Conservation (phyloP, 1,140 invertebrate species). For the Hypothenemus hampei region DNA sequence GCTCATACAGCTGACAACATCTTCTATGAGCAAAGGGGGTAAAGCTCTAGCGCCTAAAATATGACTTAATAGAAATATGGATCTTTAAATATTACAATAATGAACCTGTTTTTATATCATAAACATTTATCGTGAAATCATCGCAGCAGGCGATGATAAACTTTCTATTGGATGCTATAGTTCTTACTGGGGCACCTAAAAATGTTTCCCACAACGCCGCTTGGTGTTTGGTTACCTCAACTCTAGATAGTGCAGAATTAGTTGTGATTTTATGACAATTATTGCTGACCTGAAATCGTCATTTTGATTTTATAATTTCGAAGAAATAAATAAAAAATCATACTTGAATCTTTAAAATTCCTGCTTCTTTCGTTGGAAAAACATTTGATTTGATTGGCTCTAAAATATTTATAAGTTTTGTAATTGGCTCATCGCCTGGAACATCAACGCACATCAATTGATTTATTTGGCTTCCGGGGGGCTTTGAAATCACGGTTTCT, state of each 20-base stretch:
- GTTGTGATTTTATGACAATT: conserved; percentile 51
- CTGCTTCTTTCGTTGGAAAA: conserved; percentile 37
- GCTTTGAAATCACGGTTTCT: conserved; percentile 19
- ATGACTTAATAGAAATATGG: background rate
- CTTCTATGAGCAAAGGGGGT: conserved; percentile 41
- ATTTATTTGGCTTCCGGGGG: conserved; percentile 41
- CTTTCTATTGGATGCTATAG: conserved; percentile 37
- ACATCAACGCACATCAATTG: conserved; percentile 43
- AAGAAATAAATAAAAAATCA: background rate
- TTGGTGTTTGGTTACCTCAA: conserved; percentile 50
- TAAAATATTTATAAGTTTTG: conserved; percentile 41
- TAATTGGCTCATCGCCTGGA: conserved; percentile 42
- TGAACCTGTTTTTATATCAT: conserved; percentile 38
- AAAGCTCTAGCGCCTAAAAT: conserved; percentile 32
- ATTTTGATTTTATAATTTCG: background rate
- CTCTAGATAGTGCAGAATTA: conserved; percentile 46
- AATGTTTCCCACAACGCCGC: conserved; percentile 55
- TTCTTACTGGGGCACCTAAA: conserved; percentile 48
- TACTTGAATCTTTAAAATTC: conserved; percentile 41
- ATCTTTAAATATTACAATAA: background rate
- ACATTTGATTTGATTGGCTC: conserved; percentile 38
- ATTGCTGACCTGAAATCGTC: conserved; percentile 49
- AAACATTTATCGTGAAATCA: conserved; percentile 41
- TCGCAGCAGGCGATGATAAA: conserved; percentile 42
- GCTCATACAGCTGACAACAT: conserved; percentile 38